Base-by-base conservation (phyloP, 1,140 invertebrate species). In the Pinna nobilis region DNA sequence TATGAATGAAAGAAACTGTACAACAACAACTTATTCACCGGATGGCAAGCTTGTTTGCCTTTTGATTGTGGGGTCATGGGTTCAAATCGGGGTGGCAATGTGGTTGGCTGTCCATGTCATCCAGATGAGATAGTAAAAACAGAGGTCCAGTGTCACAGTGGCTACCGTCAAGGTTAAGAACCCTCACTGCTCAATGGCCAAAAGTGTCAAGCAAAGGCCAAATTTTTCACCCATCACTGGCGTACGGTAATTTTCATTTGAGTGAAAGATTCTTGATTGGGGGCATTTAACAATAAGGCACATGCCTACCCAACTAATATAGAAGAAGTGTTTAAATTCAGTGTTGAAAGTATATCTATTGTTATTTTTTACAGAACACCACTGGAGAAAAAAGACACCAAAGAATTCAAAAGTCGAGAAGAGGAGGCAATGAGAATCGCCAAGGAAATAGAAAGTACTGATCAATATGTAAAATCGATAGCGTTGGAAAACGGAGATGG, bases 371-470 rank as follows among this genome's bases (percentile, higher is more conserved):
- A 11, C 61, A 88, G 87, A n/a, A 92, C 95, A 71, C 93, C 92
- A 61, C 87, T 97, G 79, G 94, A 96, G 84, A 93, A 93, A 83
- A 94, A 93, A 82, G 95, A 98, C 84, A 94, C 94, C 2, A 92
- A 94, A 81, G 95, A 97, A 87, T 97, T 94, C 83, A 94, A 94
- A 89, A 93, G 95, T 82, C 92, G 93, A 70, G 94, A 96, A 89
- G 93, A 93, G 33, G 94, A 94, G 88, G 97, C 96, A 37, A 92
- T 93, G 55, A 93, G 94, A 87, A 94, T 98, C 80, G 96, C 96
- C 0, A 93, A 92, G 44, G 96, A 97, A 90, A 98, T 98, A 65
- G 95, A 97, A 87, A 94, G 91, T 82, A 94, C 94, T 86, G 93
- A 95, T 0, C 90, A 91, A 71, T 95, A 96, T 80, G 94, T 94